A percentile compares a stretch with the other conserved stretches of the same genome.
Evolutionary conservation across 1,140 invertebrate species (phyloP).

Genomic region (Neocloeon triangulifer): DNA sequence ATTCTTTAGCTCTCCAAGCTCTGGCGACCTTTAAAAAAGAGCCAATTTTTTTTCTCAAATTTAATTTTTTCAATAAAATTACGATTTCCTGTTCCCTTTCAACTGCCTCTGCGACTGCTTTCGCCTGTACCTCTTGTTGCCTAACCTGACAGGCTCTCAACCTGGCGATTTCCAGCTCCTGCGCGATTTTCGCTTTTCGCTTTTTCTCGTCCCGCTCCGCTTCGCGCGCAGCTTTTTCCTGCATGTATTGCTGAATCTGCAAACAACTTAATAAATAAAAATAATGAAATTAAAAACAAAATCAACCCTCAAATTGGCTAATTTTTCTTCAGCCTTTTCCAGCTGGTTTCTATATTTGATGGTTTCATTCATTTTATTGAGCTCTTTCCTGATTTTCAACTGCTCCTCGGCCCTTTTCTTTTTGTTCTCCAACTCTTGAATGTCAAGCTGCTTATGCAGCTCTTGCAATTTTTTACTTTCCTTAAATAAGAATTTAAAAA

Average conservation of each 20-base stretch:
- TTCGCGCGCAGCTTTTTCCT: conserved; percentile 29
- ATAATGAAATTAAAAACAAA: conserved; percentile 1
- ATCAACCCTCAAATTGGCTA: conserved; percentile 27
- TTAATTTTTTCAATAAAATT: conserved; percentile 2
- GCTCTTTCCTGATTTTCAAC: conserved; percentile 21
- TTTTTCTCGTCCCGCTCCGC: conserved; percentile 25
- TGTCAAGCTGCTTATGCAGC: conserved; percentile 23
- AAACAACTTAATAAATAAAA: too few species aligned
- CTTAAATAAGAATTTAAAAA: conserved; percentile 5
- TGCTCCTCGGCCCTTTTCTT: conserved; percentile 17
- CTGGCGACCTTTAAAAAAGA: conserved; percentile 14
- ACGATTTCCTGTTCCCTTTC: conserved; percentile 27
- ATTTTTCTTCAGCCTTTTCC: conserved; percentile 29
- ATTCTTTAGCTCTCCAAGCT: conserved; percentile 19
- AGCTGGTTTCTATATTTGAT: conserved; percentile 26
- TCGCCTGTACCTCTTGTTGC: conserved; percentile 16
- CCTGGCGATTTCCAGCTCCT: conserved; percentile 22
- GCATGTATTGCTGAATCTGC: conserved; percentile 31
- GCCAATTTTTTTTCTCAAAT: not conserved
- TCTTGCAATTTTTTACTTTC: conserved; percentile 34
- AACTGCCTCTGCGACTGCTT: conserved; percentile 27
- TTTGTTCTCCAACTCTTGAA: conserved; percentile 23
- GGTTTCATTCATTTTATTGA: conserved; percentile 28
- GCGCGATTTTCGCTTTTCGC: conserved; percentile 19
- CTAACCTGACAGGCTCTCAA: conserved; percentile 21